Evolutionary conservation across 2,888 invertebrate genomes (phyloP).

Genomic region (Ophion obscuratus): DNA sequence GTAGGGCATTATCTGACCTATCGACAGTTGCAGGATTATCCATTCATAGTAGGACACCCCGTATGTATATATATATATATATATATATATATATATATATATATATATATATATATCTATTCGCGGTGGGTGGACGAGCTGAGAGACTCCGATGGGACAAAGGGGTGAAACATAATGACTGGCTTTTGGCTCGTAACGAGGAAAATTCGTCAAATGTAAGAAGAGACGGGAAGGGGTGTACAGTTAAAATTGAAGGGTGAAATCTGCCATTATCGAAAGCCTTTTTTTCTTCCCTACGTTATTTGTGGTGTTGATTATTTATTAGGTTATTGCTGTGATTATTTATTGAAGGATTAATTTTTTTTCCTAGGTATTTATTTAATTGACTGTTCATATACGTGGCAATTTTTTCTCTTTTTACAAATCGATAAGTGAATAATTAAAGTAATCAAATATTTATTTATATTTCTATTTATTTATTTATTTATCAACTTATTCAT

Average conservation of each 20-base stretch:
- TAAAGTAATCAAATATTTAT: no score
- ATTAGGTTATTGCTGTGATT: neutral
- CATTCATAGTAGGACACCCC: no score
- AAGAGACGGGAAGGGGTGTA: slow-evolving; percentile 14
- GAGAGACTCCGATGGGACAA: neutral
- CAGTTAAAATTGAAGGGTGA: neutral
- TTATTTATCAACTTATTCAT: no score
- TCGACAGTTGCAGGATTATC: no score
- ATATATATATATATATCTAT: neutral
- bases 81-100: neutral
- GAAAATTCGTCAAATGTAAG: slow-evolving; percentile 56
- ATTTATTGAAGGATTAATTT: neutral
- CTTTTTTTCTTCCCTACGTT: neutral
- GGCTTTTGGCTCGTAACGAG: slow-evolving; percentile 23
- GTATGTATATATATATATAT: neutral
- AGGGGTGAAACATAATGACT: slow-evolving; percentile 30
- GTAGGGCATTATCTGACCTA: no score
- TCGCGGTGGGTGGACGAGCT: neutral
- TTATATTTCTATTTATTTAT: no score
- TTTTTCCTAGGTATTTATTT: neutral
- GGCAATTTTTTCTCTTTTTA: neutral
- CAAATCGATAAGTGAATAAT: neutral
- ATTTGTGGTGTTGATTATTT: neutral
- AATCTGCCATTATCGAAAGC: neutral
- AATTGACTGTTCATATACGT: neutral